phyloP scores from a whole-genome alignment of 1,140 invertebrate genomes.

The Ericerus pela region DNA sequence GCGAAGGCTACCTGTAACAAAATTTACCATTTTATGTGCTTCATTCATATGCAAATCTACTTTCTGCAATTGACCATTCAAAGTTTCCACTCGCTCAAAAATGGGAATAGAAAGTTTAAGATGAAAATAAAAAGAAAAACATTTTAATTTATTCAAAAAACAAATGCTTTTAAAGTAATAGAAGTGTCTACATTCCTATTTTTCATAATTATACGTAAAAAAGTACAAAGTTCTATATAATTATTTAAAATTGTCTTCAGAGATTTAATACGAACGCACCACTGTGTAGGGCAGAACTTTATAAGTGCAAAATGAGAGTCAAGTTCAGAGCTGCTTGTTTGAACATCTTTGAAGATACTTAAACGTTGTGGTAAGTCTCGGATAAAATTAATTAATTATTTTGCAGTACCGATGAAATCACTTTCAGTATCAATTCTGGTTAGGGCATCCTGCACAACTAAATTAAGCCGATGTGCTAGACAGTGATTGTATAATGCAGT shows the following conservation, averaged over 20 bases:
- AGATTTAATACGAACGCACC: not conserved
- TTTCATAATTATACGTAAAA: not conserved
- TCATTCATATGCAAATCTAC: too few relatives aligned
- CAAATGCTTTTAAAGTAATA: too few relatives aligned
- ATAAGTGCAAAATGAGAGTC: constrained; percentile 5
- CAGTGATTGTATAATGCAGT: constrained; percentile 16
- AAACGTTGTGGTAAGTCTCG: not conserved
- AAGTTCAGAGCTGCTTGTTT: not conserved
- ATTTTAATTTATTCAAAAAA: too few relatives aligned
- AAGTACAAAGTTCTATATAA: not conserved
- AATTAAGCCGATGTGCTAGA: constrained; percentile 15
- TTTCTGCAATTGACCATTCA: too few relatives aligned
- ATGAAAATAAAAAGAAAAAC: too few relatives aligned
- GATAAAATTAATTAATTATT: constrained; percentile 11
- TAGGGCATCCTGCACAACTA: constrained; percentile 6
- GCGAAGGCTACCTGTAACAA: too few relatives aligned
- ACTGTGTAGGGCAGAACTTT: not conserved
- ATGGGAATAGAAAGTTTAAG: too few relatives aligned
- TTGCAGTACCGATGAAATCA: constrained; percentile 8
- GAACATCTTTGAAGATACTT: not conserved
- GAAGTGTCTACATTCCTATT: too few relatives aligned
- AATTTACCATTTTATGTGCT: too few relatives aligned
- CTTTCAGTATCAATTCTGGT: constrained; percentile 14
- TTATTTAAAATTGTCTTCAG: not conserved
- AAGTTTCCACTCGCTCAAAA: too few relatives aligned